Conservation (phyloP, 2,888 invertebrate genomes). For the Microctonus aethiopoides region DNA sequence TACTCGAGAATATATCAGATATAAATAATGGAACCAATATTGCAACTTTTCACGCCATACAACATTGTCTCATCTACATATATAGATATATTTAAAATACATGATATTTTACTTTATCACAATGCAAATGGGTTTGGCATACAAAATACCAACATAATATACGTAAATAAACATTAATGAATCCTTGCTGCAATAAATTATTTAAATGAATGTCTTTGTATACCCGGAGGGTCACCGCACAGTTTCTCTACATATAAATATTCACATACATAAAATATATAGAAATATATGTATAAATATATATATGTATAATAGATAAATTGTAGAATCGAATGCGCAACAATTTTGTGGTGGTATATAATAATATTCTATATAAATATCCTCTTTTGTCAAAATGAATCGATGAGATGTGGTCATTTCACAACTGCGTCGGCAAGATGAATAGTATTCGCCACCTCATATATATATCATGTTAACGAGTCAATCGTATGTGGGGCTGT, state of each 20-base stretch:
- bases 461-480: constrained; percentile 18
- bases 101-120: constrained; percentile 1
- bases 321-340: neutral
- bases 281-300: neutral
- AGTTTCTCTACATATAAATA: neutral
- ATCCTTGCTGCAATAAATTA: neutral
- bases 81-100: too few species aligned
- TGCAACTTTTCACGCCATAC: neutral
- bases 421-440: constrained; percentile 17
- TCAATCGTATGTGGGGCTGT: constrained; percentile 19
- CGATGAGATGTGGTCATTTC: constrained; percentile 22
- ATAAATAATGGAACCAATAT: constrained; percentile 16
- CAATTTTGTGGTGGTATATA: neutral
- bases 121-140: neutral
- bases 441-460: constrained; percentile 13
- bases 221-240: neutral
- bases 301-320: neutral
- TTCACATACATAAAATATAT: neutral
- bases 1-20: neutral
- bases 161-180: constrained; percentile 1
- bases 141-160: neutral
- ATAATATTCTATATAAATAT: neutral
- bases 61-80: neutral
- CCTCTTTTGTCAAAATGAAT: constrained; percentile 3
- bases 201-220: neutral